These are phyloP conservation scores for Coryphaenoides rupestris DNA, from an alignment of 2,113 vertebrate genomes.

Conservation along the genomic window DNA sequence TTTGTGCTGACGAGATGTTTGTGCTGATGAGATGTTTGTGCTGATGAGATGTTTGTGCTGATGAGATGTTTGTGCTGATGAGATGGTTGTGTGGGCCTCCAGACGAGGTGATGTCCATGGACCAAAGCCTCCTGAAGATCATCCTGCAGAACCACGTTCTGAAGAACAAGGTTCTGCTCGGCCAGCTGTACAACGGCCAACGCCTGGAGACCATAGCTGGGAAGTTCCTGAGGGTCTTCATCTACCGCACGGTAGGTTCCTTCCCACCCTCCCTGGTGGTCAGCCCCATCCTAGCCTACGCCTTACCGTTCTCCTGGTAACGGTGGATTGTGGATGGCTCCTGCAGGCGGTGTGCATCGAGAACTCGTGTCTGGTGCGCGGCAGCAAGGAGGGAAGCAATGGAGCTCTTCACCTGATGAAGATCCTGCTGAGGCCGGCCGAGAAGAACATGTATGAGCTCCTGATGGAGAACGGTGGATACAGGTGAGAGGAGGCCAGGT, in stretches of 20 bases:
- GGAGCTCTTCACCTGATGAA: conserved; percentile 88
- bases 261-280: not conserved
- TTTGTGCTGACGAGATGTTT: too few relatives aligned
- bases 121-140: conserved; percentile 80
- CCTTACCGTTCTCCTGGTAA: not conserved
- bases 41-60: too few relatives aligned
- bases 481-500: conserved; percentile 73
- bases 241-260: conserved; percentile 90
- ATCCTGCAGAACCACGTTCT: conserved; percentile 92
- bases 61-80: too few relatives aligned
- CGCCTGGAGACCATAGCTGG: conserved; percentile 88
- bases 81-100: not conserved
- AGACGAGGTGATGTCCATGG: conserved; percentile 90
- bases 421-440: conserved; percentile 82
- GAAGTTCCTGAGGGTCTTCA: conserved; percentile 87
- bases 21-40: too few relatives aligned
- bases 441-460: conserved; percentile 80
- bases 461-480: conserved; percentile 82
- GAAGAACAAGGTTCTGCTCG: conserved; percentile 85
- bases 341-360: conserved; percentile 91
- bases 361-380: conserved; percentile 91
- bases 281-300: conserved; percentile 14
- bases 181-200: conserved; percentile 90
- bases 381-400: conserved; percentile 92
- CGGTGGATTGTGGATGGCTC: conserved; percentile 33